A percentile compares a stretch with the other conserved stretches of the same genome.
Conservation (phyloP, 2,888 invertebrate genomes). For the Idaea straminata region DNA sequence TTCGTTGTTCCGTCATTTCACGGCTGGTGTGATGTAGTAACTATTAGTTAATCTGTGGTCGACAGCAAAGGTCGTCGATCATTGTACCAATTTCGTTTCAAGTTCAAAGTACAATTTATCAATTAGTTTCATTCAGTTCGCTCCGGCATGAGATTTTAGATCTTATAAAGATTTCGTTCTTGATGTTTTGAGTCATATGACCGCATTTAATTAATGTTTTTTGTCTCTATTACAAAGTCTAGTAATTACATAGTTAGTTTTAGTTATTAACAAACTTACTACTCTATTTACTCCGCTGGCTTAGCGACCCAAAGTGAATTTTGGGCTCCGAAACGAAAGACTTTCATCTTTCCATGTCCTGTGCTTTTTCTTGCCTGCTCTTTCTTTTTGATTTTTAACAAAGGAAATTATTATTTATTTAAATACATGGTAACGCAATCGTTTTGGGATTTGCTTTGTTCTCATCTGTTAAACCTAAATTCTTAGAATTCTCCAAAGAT, state of each 20-base stretch:
- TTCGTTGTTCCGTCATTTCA: not conserved
- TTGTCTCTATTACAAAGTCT: not conserved
- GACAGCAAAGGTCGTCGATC: not conserved
- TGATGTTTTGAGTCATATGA: not conserved
- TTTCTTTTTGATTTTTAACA: too few species aligned
- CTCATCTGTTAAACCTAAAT: too few species aligned
- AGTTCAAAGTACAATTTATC: constrained; percentile 1
- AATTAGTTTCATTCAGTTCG: not conserved
- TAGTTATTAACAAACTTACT: not conserved
- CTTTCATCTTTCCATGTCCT: too few species aligned
- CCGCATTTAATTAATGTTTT: not conserved
- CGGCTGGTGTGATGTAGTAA: not conserved
- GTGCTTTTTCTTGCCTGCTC: too few species aligned
- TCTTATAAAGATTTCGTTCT: not conserved
- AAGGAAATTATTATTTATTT: too few species aligned
- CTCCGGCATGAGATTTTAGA: not conserved
- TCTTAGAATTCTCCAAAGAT: too few species aligned
- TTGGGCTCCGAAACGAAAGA: too few species aligned
- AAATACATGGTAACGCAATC: too few species aligned
- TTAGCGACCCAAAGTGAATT: too few species aligned
- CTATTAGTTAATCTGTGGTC: not conserved
- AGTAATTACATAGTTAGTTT: not conserved
- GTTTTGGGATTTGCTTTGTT: too few species aligned
- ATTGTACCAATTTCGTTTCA: not conserved
- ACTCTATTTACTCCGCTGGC: too few species aligned